A percentile compares a stretch with the other conserved stretches of the same genome.
These are phyloP conservation scores for Aquatica leii DNA, from an alignment of 2,888 invertebrate species.

Conservation along the genomic window DNA sequence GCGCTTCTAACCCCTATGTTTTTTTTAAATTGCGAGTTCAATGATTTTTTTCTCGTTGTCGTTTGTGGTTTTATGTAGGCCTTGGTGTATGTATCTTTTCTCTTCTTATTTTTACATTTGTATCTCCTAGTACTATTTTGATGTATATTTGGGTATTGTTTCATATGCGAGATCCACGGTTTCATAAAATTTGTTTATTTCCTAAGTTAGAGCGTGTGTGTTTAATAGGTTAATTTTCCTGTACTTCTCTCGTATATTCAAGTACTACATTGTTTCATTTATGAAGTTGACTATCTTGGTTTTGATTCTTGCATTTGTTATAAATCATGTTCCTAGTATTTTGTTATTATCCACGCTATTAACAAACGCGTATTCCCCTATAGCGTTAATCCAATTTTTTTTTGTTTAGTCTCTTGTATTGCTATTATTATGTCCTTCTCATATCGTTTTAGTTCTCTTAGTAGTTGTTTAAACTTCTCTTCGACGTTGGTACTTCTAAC, in stretches of 20 bases:
- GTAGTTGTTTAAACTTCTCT: not conserved
- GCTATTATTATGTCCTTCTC: not conserved
- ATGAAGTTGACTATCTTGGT: conserved; percentile 9
- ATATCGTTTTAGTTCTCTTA: too few relatives aligned
- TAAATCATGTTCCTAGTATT: conserved; percentile 18
- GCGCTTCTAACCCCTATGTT: not conserved
- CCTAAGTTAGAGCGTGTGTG: conserved; percentile 12
- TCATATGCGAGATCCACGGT: not conserved
- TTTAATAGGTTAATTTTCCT: conserved; percentile 9
- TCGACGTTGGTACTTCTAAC: not conserved
- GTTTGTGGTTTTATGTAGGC: too few relatives aligned
- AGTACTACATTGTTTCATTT: not conserved
- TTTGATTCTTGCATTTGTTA: conserved; percentile 13
- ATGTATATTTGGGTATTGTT: conserved; percentile 3
- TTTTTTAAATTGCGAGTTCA: conserved; percentile 1
- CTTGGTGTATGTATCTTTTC: conserved; percentile 3
- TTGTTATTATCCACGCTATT: conserved; percentile 17
- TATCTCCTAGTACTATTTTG: conserved; percentile 2
- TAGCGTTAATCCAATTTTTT: not conserved
- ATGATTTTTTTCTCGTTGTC: not conserved
- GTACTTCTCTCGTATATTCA: not conserved
- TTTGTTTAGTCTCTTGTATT: conserved; percentile 7
- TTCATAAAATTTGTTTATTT: conserved; percentile 7
- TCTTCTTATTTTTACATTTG: not conserved
- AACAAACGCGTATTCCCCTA: conserved; percentile 15